Conservation (phyloP, 2,888 invertebrate genomes). For the Brenthis ino region DNA sequence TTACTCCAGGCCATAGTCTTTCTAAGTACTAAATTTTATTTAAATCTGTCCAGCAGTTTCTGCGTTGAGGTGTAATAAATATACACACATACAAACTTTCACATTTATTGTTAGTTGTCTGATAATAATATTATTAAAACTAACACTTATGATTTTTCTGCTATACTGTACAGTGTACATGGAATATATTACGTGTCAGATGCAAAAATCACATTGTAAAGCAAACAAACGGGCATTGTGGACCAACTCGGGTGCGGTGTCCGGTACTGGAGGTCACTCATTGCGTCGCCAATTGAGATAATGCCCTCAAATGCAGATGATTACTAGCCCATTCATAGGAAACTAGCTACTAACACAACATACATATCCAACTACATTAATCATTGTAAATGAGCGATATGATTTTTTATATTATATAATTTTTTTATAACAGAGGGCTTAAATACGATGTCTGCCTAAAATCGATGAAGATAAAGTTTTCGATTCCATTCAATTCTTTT, state of each 20-base stretch:
- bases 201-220: slow-evolving; percentile 68
- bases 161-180: neutral
- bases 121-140: neutral
- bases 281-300: slow-evolving; percentile 80
- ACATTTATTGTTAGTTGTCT: neutral
- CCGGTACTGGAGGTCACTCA: slow-evolving; percentile 73
- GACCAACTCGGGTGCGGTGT: slow-evolving; percentile 71
- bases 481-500: too few species aligned
- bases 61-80: too few species aligned
- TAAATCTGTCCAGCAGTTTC: too few species aligned
- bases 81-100: too few species aligned
- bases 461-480: too few species aligned
- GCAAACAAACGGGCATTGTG: slow-evolving; percentile 67
- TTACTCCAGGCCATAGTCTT: too few species aligned
- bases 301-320: slow-evolving; percentile 79
- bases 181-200: neutral
- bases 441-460: too few species aligned
- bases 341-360: slow-evolving; percentile 66
- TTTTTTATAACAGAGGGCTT: too few species aligned
- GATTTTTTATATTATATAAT: too few species aligned
- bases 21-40: too few species aligned
- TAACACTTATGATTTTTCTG: neutral
- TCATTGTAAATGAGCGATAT: too few species aligned
- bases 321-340: slow-evolving; percentile 78
- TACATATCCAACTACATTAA: slow-evolving; percentile 50